Evolutionary conservation across 2,797 vertebrate species (phyloP), one percentile per base, ranked within the genome.

Genomic region (Otus scops): DNA sequence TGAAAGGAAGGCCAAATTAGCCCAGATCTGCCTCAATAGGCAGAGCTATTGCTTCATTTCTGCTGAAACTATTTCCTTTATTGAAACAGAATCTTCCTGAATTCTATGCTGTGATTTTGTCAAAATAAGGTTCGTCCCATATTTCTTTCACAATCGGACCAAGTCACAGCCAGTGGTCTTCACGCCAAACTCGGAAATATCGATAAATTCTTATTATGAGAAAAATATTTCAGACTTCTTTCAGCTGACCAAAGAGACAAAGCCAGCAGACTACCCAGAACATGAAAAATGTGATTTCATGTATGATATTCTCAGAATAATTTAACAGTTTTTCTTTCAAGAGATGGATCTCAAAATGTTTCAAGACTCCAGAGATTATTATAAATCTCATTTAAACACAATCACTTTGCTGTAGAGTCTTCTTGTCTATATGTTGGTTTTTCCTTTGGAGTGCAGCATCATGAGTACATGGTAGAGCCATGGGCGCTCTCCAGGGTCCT

Each of bases 401-500:
- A 9, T 6, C 10, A 13, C 4, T 69, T 75, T 10, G 13, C 30
- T 51, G 11, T 5, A 0, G 1, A 0, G 1, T 22, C 17, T 19
- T 63, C 27, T 60, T 57, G 7, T 38, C 15, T 53, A 26, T 16
- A 32, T 5, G 10, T 20, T 53, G 48, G 1, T 0, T 34, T 69
- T 51, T 14, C 38, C 38, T 68, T 60, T 28, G 32, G 21, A 14
- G 32, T 1, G 0, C 0, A 3, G 3, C 10, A 16, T 14, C 19
- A 3, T 0, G 34, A 47, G 51, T 1, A 8, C 1, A 1, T 21
- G 39, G 17, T 14, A 59, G 76, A 68, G n/a, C 34, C 65, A 9
- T 11, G 5, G 68, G 63, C 28, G 82, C 98, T 98, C 97, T 98
- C 98, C 98, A 92, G 95, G 97, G 98, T 98, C 6, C 98, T 98